These are phyloP conservation scores for Hecatera dysodea DNA, from an alignment of 2,888 invertebrate species.

Conservation along the genomic window DNA sequence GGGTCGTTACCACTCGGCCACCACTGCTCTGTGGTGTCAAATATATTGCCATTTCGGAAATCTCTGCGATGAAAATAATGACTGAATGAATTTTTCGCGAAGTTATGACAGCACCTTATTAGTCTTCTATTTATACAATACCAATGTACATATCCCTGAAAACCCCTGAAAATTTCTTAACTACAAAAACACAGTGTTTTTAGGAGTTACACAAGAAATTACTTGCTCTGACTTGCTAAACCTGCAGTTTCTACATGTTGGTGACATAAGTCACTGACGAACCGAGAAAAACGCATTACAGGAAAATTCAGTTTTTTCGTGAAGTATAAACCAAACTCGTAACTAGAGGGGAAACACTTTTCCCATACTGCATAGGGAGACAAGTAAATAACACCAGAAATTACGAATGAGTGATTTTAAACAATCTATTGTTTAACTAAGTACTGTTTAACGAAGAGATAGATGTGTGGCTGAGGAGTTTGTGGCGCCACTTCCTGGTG, in stretches of 20 bases:
- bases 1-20: no score
- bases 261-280: not conserved
- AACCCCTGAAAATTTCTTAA: not conserved
- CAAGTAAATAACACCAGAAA: not conserved
- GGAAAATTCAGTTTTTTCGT: constrained; percentile 36
- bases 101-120: no score
- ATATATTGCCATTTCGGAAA: no score
- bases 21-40: no score
- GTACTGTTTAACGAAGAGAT: no score
- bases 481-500: no score
- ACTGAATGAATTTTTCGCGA: no score
- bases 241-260: constrained; percentile 5
- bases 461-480: no score
- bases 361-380: not conserved
- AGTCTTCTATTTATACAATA: not conserved
- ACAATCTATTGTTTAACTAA: no score
- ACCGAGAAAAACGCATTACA: constrained; percentile 13
- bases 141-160: not conserved
- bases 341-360: constrained; percentile 24
- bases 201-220: constrained; percentile 33
- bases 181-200: not conserved
- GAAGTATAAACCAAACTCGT: constrained; percentile 22
- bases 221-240: not conserved
- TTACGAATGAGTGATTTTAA: no score
- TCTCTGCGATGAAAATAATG: no score